These are phyloP conservation scores for Tor tambroides DNA, from an alignment of 2,113 vertebrate genomes.

Conservation along the genomic window DNA sequence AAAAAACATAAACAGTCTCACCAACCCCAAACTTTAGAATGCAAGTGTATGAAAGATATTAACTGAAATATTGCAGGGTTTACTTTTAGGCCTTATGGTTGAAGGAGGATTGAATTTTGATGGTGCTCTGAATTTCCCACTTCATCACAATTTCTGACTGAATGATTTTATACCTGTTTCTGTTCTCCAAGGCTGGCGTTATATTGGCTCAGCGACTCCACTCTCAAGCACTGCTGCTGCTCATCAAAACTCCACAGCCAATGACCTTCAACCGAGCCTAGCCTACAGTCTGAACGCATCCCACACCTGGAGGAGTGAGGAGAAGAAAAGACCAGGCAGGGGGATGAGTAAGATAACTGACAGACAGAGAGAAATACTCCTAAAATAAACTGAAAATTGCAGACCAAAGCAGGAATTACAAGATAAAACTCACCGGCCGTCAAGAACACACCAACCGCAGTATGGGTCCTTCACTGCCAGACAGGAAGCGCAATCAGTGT, in stretches of 20 bases:
- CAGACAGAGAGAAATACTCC: neutral
- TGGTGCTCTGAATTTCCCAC: neutral
- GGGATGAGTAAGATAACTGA: neutral
- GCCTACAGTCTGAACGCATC: constrained; percentile 81
- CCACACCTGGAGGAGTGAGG: constrained; percentile 78
- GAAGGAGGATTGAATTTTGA: neutral
- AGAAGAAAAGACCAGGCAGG: neutral
- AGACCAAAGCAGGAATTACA: neutral
- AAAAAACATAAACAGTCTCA: neutral
- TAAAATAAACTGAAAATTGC: neutral
- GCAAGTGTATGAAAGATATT: neutral
- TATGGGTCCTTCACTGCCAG: constrained; percentile 87
- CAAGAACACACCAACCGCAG: constrained; percentile 97
- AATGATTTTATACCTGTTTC: constrained; percentile 62
- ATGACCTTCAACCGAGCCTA: constrained; percentile 79
- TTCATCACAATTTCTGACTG: neutral
- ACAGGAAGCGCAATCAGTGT: constrained; percentile 86
- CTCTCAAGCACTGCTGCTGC: constrained; percentile 81
- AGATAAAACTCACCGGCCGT: constrained; percentile 82
- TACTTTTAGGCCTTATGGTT: neutral
- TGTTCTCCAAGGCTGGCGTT: constrained; percentile 91
- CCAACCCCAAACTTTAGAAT: neutral
- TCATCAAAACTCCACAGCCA: constrained; percentile 94
- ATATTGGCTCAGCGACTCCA: constrained; percentile 83
- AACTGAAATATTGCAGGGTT: neutral